Percentiles rank a stretch among this genome's conserved stretches.
Conservation (phyloP, 2,797 vertebrate species). For the Pangasius larnaudii region DNA sequence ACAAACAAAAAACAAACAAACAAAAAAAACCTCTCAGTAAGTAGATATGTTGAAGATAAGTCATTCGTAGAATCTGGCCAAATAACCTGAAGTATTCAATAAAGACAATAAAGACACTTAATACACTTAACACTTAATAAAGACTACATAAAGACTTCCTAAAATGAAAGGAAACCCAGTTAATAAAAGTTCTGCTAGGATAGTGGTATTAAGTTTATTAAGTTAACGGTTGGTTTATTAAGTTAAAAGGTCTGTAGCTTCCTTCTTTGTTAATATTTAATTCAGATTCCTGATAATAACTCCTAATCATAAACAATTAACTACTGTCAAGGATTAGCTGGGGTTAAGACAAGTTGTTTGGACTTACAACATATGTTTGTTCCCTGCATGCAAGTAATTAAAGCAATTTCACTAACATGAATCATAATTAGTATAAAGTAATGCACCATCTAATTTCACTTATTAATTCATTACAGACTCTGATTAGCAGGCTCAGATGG, state of each 20-base stretch:
- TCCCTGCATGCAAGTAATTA: too few relatives aligned
- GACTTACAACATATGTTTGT: background rate
- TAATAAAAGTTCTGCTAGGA: background rate
- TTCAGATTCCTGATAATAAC: background rate
- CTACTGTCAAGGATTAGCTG: background rate
- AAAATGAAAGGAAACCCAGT: background rate
- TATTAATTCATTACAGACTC: slow-evolving; percentile 42
- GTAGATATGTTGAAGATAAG: background rate
- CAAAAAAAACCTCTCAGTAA: background rate
- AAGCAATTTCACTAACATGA: slow-evolving; percentile 10
- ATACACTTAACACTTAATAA: background rate
- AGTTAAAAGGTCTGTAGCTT: background rate
- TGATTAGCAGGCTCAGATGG: slow-evolving; percentile 50
- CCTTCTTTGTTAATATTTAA: background rate
- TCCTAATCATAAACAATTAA: background rate
- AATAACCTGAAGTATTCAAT: background rate
- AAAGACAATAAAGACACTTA: background rate
- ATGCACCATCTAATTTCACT: slow-evolving; percentile 46
- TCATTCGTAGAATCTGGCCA: background rate
- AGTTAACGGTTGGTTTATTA: background rate
- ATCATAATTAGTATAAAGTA: slow-evolving; percentile 24
- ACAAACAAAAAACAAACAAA: too few relatives aligned
- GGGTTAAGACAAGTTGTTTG: background rate
- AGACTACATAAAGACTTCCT: background rate
- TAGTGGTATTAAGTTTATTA: background rate